Base-by-base conservation (phyloP, 2,113 vertebrate species). In the Sardina pilchardus region DNA sequence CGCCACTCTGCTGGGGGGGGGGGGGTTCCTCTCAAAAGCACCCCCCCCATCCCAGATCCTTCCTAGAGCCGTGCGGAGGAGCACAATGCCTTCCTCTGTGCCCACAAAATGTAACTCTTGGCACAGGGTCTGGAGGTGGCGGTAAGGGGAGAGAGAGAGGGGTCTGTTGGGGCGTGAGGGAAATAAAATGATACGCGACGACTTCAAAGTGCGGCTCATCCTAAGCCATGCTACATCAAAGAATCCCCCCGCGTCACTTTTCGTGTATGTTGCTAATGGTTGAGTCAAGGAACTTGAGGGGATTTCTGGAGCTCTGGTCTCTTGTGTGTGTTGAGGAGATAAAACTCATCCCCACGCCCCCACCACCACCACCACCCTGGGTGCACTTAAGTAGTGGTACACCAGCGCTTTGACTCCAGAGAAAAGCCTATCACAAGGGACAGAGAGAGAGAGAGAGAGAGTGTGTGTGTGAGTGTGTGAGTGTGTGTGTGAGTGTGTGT, bases 271-370 rank as follows among this genome's bases (percentile, higher is more conserved):
- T 71, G 34, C 63, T 71, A 71, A 71, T 71, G 63, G 63, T 34
- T 30, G 63, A 71, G 63, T 71, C 63, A 30, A 71, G 63, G 63
- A 71, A 71, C n/a, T 30, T 26, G 63, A 30, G 63, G 30, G 63
- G 63, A 71, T 71, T 71, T 71, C 63, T 12, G 30, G 9, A 26
- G 63, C 63, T n/a, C 26, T 71, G 63, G 63, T 71, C 26, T 30
- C 63, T 71, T 71, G 63, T 71, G 63, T 71, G 63, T 71, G 63
- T 34, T 26, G 63, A 34, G 63, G 63, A 71, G 63, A 71, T 71
- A 71, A 71, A 71, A 9, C 63, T 34, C 26, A 3, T 63, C 59
- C 59, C 59, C 17, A 21, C 5, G 17, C 26, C n/a, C 9, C 63
- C 30, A 30, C 63, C 63, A 30, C 9, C n/a, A 1, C 63, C 63